phyloP scores from a whole-genome alignment of 2,113 vertebrate species.

The Dasyprocta punctata region DNA sequence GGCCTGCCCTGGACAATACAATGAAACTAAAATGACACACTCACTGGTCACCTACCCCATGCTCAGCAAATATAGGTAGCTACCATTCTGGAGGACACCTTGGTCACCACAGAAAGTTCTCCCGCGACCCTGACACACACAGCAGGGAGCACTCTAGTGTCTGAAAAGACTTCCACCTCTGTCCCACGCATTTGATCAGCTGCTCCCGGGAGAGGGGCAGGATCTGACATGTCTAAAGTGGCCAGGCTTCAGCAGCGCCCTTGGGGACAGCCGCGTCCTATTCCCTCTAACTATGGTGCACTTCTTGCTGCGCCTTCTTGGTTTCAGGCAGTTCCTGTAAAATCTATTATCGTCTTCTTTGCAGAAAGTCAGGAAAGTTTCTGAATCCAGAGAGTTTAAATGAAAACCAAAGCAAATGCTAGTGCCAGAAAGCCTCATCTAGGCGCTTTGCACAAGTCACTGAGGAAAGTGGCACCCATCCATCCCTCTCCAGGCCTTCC shows the following conservation, averaged over 20 bases:
- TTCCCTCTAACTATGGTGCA: not conserved
- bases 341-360: not conserved
- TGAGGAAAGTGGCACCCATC: no score
- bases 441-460: not conserved
- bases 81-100: no score
- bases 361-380: not conserved
- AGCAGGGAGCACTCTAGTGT: not conserved
- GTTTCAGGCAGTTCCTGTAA: not conserved
- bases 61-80: not conserved
- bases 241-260: not conserved
- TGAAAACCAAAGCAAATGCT: not conserved
- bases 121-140: not conserved
- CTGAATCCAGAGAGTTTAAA: not conserved
- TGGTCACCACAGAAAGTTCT: not conserved
- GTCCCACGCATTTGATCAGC: not conserved
- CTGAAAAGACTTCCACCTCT: not conserved
- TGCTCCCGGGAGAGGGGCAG: not conserved
- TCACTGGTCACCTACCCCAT: not conserved
- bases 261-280: not conserved
- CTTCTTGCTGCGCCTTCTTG: not conserved
- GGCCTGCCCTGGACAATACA: not conserved
- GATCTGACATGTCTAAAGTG: not conserved
- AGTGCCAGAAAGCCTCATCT: not conserved
- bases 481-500: not conserved
- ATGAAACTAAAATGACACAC: not conserved